Evolutionary conservation across 2,888 invertebrate genomes (phyloP), one percentile per base, ranked within the genome.

Genomic region (Aphidoletes aphidimyza): DNA sequence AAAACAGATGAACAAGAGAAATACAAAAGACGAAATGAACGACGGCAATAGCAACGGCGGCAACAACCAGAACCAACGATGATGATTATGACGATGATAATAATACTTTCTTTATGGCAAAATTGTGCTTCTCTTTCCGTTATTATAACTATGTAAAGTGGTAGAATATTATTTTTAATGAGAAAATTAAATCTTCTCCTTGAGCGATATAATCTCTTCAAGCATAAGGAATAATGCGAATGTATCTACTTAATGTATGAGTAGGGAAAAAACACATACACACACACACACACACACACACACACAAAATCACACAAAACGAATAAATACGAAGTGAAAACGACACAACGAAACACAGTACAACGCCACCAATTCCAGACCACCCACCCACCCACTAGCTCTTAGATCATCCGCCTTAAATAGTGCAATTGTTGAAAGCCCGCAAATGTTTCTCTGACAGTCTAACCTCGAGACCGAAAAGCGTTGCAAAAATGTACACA

Each of bases 71-170:
- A 26, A 69, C 69, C 69, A 69, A 34, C 69, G 69, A 69, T 69
- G 69, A 69, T 69, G 69, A 69, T 69, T 69, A 69, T 69, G 30
- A 69, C 30, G 69, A 69, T 69, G 69, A 69, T 69, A 69, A 69
- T 69, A 69, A 69, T 69, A 69, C 69, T 26, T 69, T 69, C 69
- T 69, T 69, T 69, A 69, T 69, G 69, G 69, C 30, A 14, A 30
- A 69, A 69, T 69, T 69, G 69, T 69, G 30, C 34, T 69, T 69
- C 69, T 69, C 69, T 69, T 69, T 69, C 69, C 69, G 69, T 69
- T 69, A 69, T 69, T 69, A 69, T 69, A 69, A 69, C 69, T 69
- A 69, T 69, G 69, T 69, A 69, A 69, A 69, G 69, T 69, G 69
- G 69, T 69, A 69, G 69, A 69, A 69, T 69, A 69, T 69, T 69